Base-by-base conservation (phyloP, 2,888 invertebrate species). In the Cremastobaeus sp. region DNA sequence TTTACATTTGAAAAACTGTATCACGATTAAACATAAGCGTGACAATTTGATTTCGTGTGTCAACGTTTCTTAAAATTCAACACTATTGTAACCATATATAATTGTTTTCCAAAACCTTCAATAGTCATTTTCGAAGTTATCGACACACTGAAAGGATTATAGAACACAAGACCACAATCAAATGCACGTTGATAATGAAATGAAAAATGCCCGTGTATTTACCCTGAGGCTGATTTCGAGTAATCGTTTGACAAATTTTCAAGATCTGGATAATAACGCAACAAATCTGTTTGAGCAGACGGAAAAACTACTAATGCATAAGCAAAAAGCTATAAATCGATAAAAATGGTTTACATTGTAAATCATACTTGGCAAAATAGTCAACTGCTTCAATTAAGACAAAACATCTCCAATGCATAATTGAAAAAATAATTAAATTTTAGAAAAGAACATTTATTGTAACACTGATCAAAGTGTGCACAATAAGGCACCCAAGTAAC, bases 131-230 rank as follows among this genome's bases (percentile, higher is more conserved):
- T n/a, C n/a, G n/a, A n/a, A n/a, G n/a, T n/a, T n/a, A n/a, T n/a
- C n/a, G n/a, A 68, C 37, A 45, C 68, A 9, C 28, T 34, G 32
- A 12, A 11, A 37, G 47, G 5, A 59, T n/a, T n/a, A n/a, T n/a
- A n/a, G 20, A 62, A 64, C 48, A 34, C 20, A 50, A 57, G 57
- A 48, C 5, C 21, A 39, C 41, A 47, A 65, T 47, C 52, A 72
- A 72, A 66, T 60, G 65, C 72, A 65, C 47, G 65, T 59, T 25
- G 30, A 64, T 43, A 52, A 71, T 20, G 43, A 60, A 65, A 72
- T 72, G 28, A 54, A 65, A 71, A 72, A 70, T 72, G 72, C 72
- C 72, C 65, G 52, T 66, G 47, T 34, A 72, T 34, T 54, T 21
- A 71, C 65, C 71, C 65, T 65, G 64, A 65, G 71, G 59, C 64